These are phyloP conservation scores for Epinotia demarniana DNA, from an alignment of 2,888 invertebrate species.

Conservation along the genomic window DNA sequence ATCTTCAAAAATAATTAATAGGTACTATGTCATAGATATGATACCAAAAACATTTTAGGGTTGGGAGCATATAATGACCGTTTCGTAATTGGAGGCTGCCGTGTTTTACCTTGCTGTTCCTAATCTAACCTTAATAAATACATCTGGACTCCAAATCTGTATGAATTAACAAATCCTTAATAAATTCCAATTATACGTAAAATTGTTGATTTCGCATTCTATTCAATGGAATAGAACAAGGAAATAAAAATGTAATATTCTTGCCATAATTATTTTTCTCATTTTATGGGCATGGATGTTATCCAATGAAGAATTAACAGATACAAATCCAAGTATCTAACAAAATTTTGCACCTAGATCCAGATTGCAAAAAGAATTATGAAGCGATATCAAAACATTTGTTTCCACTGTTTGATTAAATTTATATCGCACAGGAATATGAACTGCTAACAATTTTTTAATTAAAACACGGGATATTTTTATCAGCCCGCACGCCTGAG, in stretches of 20 bases:
- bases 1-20: too few relatives aligned
- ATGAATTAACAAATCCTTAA: slow-evolving; percentile 10
- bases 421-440: neutral
- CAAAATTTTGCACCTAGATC: too few relatives aligned
- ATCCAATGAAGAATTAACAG: too few relatives aligned
- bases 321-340: too few relatives aligned
- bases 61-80: neutral
- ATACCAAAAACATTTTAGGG: neutral
- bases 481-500: slow-evolving; percentile 9
- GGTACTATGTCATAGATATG: too few relatives aligned
- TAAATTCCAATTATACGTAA: neutral
- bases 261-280: too few relatives aligned
- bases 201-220: neutral
- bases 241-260: too few relatives aligned
- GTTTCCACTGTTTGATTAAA: neutral
- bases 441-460: slow-evolving; percentile 18
- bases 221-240: neutral
- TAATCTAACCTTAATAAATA: slow-evolving; percentile 34
- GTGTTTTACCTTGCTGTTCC: neutral
- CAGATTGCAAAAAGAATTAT: neutral
- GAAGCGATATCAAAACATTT: neutral
- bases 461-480: slow-evolving; percentile 30
- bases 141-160: neutral
- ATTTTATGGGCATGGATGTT: too few relatives aligned
- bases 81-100: slow-evolving; percentile 15